Evolutionary conservation across 2,888 invertebrate genomes (phyloP), one percentile per base, ranked within the genome.

Genomic region (Drosophila recens): DNA sequence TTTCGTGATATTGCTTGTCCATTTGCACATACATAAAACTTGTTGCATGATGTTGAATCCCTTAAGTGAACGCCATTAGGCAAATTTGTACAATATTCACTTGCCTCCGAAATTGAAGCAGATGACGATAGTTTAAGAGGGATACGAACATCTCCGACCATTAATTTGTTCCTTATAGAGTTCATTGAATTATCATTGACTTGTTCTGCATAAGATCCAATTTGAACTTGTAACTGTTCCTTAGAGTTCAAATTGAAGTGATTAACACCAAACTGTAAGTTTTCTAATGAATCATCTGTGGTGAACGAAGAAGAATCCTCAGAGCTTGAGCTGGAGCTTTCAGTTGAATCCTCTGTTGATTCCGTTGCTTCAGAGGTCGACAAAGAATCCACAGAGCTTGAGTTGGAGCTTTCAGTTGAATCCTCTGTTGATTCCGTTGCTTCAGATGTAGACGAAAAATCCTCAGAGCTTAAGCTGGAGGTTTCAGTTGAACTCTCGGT

Each of bases 11-110:
- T 42, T 1, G 59, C 59, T 13, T 4, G 10, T 0, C 51, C 51
- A 42, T 43, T 51, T 2, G 51, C 20, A 42, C 59, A 61, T 4
- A 61, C 46, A 51, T 51, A 61, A 17, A 42, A 61, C 33, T 42
- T 42, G 3, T 11, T 51, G 10, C 59, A 61, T 1, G 59, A 61
- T 20, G 15, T n/a, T 8, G 40, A 27, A 5, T 61, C 59, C 13
- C 51, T 33, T 2, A 61, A n/a, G 3, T 42, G 30, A 4, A 6
- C 33, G 5, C 51, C 59, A 43, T 61, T 61, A 23, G 59, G 33
- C 9, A 61, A 34, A 20, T 27, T 11, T 3, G 11, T 15, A 8
- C 56, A 57, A 15, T 36, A 36, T 15, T 36, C 34, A 36, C 15
- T 45, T 45, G 43, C 20, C 33, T 56, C 30, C 0, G 9, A 4